Percentiles rank a stretch among this genome's conserved stretches.
These are phyloP conservation scores for Heliconius erato DNA, from an alignment of 2,888 invertebrate genomes.

Conservation along the genomic window DNA sequence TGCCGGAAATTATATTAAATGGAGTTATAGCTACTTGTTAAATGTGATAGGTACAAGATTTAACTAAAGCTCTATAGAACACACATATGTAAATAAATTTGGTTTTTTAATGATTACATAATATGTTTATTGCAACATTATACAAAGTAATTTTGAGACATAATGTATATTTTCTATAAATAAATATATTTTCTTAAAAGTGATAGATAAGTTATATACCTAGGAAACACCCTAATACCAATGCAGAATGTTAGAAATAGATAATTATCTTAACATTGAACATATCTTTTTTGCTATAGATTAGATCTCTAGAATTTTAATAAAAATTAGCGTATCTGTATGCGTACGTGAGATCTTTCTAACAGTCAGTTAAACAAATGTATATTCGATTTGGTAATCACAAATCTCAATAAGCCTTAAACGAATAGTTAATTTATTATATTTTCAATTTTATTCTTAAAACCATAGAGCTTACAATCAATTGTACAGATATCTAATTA, in stretches of 20 bases:
- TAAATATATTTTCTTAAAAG: too few relatives aligned
- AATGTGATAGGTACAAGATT: constrained; percentile 7
- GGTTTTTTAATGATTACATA: not conserved
- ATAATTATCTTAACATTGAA: not conserved
- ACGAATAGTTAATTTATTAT: not conserved
- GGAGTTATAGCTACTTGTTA: constrained; percentile 47
- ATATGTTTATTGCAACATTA: not conserved
- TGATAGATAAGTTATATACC: too few relatives aligned
- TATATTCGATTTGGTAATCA: constrained; percentile 42
- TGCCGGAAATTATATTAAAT: constrained; percentile 66
- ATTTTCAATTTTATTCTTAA: constrained; percentile 6
- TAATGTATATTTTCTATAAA: too few relatives aligned
- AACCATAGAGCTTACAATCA: constrained; percentile 33
- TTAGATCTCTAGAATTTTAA: constrained; percentile 33
- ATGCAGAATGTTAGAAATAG: not conserved
- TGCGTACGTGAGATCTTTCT: constrained; percentile 39
- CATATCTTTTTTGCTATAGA: not conserved
- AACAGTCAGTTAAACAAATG: constrained; percentile 56
- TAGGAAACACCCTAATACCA: not conserved
- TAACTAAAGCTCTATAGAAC: not conserved
- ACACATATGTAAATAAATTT: not conserved
- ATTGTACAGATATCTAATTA: constrained; percentile 12
- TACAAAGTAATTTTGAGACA: not conserved
- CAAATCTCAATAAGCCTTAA: constrained; percentile 22
- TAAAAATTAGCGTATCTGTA: constrained; percentile 42